Evolutionary conservation across 2,113 vertebrate species (phyloP).

Genomic region (Daubentonia madagascariensis): DNA sequence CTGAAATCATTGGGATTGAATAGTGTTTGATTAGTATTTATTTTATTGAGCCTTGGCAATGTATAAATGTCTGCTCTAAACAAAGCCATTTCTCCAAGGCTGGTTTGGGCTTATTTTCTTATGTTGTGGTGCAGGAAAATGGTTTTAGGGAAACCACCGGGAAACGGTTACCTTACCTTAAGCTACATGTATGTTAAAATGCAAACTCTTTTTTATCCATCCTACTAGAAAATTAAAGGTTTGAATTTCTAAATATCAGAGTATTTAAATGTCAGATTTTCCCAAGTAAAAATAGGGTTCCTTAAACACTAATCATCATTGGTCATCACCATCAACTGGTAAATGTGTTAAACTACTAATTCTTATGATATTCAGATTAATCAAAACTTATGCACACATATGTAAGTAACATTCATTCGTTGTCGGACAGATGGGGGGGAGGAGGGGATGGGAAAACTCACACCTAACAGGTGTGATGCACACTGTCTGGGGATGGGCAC

Average conservation of each 20-base stretch:
- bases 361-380: not conserved
- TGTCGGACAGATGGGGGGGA: too few species aligned
- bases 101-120: not conserved
- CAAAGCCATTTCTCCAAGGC: not conserved
- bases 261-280: not conserved
- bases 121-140: not conserved
- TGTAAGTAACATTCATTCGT: too few species aligned
- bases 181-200: not conserved
- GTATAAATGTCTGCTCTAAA: not conserved
- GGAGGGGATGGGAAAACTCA: too few species aligned
- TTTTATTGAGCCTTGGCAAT: not conserved
- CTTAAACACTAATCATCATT: not conserved
- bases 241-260: conserved; percentile 26
- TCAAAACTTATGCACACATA: too few species aligned
- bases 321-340: not conserved
- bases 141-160: not conserved
- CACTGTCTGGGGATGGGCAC: too few species aligned
- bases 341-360: not conserved
- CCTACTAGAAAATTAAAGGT: not conserved
- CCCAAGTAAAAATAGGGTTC: not conserved
- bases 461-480: too few species aligned
- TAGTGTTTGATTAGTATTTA: not conserved
- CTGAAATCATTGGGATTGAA: not conserved
- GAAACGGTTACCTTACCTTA: not conserved
- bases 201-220: not conserved